Conservation (phyloP, 1,140 invertebrate species). For the Popillia japonica region DNA sequence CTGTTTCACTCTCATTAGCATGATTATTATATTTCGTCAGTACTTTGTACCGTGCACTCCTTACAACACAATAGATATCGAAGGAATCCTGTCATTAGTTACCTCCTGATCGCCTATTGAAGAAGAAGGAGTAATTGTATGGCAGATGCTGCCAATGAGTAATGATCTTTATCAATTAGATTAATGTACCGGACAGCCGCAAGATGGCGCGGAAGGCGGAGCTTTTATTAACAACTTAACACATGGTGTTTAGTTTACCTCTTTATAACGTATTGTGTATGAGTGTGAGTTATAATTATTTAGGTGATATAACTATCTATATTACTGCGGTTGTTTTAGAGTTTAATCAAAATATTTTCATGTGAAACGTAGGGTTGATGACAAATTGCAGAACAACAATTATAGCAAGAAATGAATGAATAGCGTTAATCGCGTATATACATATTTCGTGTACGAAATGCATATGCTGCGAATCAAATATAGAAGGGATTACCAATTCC, state of each 20-base stretch:
- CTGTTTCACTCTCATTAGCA: not conserved
- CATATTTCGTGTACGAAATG: too few relatives aligned
- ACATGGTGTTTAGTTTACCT: not conserved
- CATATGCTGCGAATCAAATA: too few relatives aligned
- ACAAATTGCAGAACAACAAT: too few relatives aligned
- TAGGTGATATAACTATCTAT: too few relatives aligned
- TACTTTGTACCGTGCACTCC: slow-evolving; percentile 2
- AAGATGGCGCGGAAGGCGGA: slow-evolving; percentile 50
- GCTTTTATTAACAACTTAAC: slow-evolving; percentile 18
- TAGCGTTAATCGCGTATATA: too few relatives aligned
- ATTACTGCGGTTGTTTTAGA: too few relatives aligned
- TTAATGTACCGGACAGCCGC: slow-evolving; percentile 50
- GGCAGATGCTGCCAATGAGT: slow-evolving; percentile 54
- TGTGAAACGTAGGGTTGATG: too few relatives aligned
- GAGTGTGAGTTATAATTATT: not conserved
- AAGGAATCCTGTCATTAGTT: slow-evolving; percentile 36
- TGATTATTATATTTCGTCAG: not conserved
- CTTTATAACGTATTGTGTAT: not conserved
- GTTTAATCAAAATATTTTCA: too few relatives aligned
- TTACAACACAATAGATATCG: not conserved
- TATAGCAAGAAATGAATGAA: too few relatives aligned
- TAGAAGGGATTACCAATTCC: too few relatives aligned
- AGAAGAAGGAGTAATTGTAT: slow-evolving; percentile 46
- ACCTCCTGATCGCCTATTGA: slow-evolving; percentile 51
- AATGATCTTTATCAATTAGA: slow-evolving; percentile 56